Base-by-base conservation (phyloP, 2,797 vertebrate genomes). In the Gambusia yucatana region DNA sequence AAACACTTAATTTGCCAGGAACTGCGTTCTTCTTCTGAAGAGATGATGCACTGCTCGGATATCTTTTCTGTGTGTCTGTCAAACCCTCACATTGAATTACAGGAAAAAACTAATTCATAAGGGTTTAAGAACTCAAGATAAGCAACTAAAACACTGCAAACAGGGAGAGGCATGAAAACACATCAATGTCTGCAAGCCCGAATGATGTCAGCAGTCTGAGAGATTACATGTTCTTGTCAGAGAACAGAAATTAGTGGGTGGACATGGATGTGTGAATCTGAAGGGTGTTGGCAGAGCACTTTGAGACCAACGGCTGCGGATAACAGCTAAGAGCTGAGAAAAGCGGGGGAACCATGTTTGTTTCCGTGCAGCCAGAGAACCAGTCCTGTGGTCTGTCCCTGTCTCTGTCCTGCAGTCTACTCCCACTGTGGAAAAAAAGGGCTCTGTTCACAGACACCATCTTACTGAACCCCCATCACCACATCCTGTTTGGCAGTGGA, bases 1-100 rank as follows among this genome's bases (percentile, higher is more conserved):
- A 86, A 88, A 93, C 86, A 86, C 89, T 91, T 78, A 88, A 88
- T 84, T 92, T 85, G 92, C 91, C 85, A 93, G 91, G 89, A 87
- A 73, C 82, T 72, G 77, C 8, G 75, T 89, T 92, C 85, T 73
- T 81, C 78, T 88, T 92, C 82, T 90, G 75, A 90, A 86, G 83
- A 71, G 76, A 88, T 89, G 88, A 86, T 86, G 87, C 91, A 85
- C 90, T 79, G 80, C 92, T 92, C 79, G 61, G 50, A 88, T 84
- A 88, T 70, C 5, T 71, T 73, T 81, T 81, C 79, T 83, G 81
- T 80, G 76, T 83, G 11, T 70, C 17, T 3, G 50, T 82, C 78
- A 84, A 88, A 90, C 78, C 82, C 87, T 91, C 84, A 87, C 85
- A 84, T 83, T 86, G 63, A 73, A 91, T 89, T 91, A 25, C 70